These are phyloP conservation scores for Rhingia rostrata DNA, from an alignment of 2,888 invertebrate genomes.

Conservation along the genomic window DNA sequence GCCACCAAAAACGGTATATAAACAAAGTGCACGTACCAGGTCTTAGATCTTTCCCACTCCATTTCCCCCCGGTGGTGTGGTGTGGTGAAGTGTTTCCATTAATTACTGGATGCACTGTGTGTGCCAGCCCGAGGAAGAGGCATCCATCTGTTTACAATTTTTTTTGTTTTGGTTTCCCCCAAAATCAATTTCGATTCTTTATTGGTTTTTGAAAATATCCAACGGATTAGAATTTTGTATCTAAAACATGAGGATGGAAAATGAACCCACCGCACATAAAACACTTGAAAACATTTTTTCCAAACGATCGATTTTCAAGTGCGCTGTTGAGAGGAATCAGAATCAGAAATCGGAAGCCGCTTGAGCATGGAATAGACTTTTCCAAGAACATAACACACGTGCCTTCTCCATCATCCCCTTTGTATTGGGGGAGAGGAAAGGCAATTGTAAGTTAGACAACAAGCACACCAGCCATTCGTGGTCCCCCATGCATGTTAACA, in stretches of 20 bases:
- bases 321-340: constrained; percentile 35
- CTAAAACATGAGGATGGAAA: not conserved
- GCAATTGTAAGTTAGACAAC: constrained; percentile 39
- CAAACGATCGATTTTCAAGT: constrained; percentile 56
- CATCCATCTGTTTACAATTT: constrained; percentile 47
- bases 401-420: not conserved
- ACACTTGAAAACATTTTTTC: constrained; percentile 48
- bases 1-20: not conserved
- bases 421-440: not conserved
- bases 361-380: constrained; percentile 27
- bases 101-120: constrained; percentile 41
- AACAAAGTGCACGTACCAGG: constrained; percentile 20
- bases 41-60: constrained; percentile 21
- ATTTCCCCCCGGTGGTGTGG: constrained; percentile 5
- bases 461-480: constrained; percentile 20
- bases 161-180: not conserved
- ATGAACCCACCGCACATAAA: not conserved
- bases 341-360: constrained; percentile 40
- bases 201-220: constrained; percentile 14
- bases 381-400: constrained; percentile 10
- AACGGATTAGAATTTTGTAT: constrained; percentile 10
- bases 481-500: constrained; percentile 33
- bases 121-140: not conserved
- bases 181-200: constrained; percentile 22
- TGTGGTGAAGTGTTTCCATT: constrained; percentile 26